Percentiles rank a stretch among this genome's conserved stretches.
These are phyloP conservation scores for Drosophila kurseongensis DNA, from an alignment of 1,140 invertebrate genomes.

Conservation along the genomic window DNA sequence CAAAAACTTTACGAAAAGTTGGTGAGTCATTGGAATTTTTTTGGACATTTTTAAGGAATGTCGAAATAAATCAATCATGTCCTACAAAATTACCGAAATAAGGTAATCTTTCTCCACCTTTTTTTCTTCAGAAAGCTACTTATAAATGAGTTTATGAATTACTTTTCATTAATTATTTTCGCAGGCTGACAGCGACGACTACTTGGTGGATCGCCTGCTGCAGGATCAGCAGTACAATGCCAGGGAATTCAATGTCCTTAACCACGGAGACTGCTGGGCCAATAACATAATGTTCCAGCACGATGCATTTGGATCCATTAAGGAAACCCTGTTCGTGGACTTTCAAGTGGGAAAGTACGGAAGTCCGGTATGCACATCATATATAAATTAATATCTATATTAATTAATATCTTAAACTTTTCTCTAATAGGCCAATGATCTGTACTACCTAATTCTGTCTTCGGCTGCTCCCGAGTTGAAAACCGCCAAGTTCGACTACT, in stretches of 20 bases:
- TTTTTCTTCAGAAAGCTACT: no score
- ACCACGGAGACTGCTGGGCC: conserved; percentile 88
- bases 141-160: no score
- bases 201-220: conserved; percentile 72
- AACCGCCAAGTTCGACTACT: conserved; percentile 67
- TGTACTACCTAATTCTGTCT: conserved; percentile 78
- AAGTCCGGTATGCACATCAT: conserved; percentile 42
- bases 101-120: no score
- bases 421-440: conserved; percentile 59
- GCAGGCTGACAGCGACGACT: conserved; percentile 71
- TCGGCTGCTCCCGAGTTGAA: conserved; percentile 73
- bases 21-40: conserved; percentile 26
- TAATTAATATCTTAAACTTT: neutral
- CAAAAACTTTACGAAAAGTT: conserved; percentile 72
- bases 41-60: no score
- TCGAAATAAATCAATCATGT: no score
- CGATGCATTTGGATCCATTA: conserved; percentile 83
- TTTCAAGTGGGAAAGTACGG: conserved; percentile 83
- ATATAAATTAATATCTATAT: neutral
- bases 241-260: conserved; percentile 87
- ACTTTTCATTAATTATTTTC: neutral
- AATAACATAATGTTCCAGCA: conserved; percentile 88
- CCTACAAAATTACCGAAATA: no score
- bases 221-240: conserved; percentile 72
- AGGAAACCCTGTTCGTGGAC: conserved; percentile 72